A percentile compares a stretch with the other conserved stretches of the same genome.
These are phyloP conservation scores for Drosophila mimica DNA, from an alignment of 2,888 invertebrate genomes.

Conservation along the genomic window DNA sequence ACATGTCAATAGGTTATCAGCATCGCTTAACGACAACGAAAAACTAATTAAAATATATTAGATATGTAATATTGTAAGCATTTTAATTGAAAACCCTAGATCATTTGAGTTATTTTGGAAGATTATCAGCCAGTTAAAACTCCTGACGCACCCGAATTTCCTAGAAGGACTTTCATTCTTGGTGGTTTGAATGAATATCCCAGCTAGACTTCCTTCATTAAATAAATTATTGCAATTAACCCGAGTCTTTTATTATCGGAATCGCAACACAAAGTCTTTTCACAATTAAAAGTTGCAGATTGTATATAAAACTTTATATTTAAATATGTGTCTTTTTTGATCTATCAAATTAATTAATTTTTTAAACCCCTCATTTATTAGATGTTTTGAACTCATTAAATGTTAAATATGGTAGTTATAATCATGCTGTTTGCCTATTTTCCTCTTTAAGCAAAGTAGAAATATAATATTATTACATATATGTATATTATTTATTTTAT, in stretches of 20 bases:
- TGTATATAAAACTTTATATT: neutral
- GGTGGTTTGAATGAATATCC: neutral
- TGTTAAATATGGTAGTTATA: neutral
- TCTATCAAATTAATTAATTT: neutral
- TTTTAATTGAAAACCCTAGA: slow-evolving; percentile 47
- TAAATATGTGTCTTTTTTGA: neutral
- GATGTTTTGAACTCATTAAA: neutral
- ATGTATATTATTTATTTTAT: neutral
- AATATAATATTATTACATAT: neutral
- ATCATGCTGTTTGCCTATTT: neutral
- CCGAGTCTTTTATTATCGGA: neutral
- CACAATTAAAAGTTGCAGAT: neutral
- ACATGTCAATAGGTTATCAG: slow-evolving; percentile 63
- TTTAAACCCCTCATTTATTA: neutral
- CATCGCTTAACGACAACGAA: slow-evolving; percentile 65
- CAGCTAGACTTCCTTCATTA: neutral
- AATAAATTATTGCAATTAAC: neutral
- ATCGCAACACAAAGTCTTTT: neutral
- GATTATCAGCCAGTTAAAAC: neutral
- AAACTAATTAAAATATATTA: slow-evolving; percentile 59
- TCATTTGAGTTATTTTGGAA: neutral
- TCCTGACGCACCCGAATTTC: neutral
- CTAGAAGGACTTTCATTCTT: neutral
- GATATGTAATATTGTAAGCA: slow-evolving; percentile 49
- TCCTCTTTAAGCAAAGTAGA: neutral